Evolutionary conservation across 2,113 vertebrate genomes (phyloP).

Genomic region (Mobula birostris): DNA sequence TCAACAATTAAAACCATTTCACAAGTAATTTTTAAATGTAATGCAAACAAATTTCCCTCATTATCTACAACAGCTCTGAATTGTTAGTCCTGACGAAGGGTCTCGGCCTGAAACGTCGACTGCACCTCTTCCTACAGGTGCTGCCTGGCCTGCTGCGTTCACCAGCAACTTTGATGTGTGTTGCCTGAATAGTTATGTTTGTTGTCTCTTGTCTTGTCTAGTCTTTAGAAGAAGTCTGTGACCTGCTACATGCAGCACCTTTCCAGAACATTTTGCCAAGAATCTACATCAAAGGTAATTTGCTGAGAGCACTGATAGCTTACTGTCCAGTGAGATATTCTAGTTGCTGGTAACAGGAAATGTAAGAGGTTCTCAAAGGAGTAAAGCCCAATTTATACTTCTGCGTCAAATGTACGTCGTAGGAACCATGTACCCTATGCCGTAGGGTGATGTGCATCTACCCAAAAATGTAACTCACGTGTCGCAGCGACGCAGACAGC

Average conservation of each 20-base stretch:
- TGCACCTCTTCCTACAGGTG: too few species aligned
- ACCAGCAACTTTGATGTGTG: too few species aligned
- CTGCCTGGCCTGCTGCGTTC: too few species aligned
- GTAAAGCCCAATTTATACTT: background rate
- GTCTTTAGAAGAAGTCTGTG: conserved; percentile 81
- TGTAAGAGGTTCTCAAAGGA: background rate
- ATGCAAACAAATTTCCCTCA: background rate
- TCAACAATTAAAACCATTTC: background rate
- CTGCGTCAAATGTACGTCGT: too few species aligned
- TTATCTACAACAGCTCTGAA: background rate
- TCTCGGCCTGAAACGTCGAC: too few species aligned
- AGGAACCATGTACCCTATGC: too few species aligned
- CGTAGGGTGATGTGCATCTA: too few species aligned
- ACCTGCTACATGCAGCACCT: conserved; percentile 73
- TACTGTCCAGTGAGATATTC: background rate
- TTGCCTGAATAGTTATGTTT: background rate
- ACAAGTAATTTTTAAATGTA: background rate
- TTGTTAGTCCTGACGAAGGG: too few species aligned
- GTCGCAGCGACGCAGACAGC: too few species aligned
- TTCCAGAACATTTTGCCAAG: conserved; percentile 81
- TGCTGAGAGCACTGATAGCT: background rate
- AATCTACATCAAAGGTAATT: conserved; percentile 75
- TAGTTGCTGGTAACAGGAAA: background rate
- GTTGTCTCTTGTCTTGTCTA: conserved; percentile 44
- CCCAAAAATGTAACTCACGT: too few species aligned